Conservation (phyloP, 2,888 invertebrate genomes). For the Heliconius ethilla region DNA sequence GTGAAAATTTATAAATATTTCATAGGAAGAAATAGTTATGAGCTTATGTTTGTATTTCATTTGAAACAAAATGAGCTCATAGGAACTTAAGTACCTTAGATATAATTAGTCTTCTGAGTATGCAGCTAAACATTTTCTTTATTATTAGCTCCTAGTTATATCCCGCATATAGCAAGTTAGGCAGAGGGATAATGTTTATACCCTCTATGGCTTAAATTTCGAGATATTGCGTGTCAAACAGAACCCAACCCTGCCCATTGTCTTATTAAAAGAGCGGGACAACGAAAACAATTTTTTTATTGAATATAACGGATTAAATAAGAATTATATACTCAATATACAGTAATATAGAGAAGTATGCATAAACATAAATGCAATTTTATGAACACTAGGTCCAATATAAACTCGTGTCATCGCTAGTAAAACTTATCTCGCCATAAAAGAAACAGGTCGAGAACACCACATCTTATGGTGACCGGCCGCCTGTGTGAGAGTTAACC, state of each 20-base stretch:
- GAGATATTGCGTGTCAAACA: background rate
- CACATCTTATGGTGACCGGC: conserved; percentile 15
- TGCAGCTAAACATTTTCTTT: background rate
- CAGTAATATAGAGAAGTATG: background rate
- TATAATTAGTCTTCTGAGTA: too few relatives aligned
- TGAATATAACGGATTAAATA: background rate
- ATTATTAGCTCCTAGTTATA: background rate
- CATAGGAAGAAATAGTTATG: too few relatives aligned
- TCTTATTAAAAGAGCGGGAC: background rate
- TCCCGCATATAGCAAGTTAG: background rate
- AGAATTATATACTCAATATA: background rate
- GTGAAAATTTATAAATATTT: too few relatives aligned
- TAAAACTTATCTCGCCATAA: conserved; percentile 23
- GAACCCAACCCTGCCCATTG: background rate
- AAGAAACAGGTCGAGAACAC: conserved; percentile 19
- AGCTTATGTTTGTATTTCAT: too few relatives aligned
- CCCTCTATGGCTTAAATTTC: background rate
- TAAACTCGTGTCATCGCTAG: conserved; percentile 13
- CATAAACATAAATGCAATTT: background rate
- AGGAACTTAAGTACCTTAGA: too few relatives aligned
- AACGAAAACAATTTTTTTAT: too few relatives aligned
- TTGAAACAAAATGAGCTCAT: too few relatives aligned
- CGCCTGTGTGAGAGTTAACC: conserved; percentile 10
- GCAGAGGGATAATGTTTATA: background rate
- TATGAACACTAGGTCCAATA: conserved; percentile 12